These are phyloP conservation scores for Cheilosia grossa DNA, from an alignment of 2,888 invertebrate species.

Conservation along the genomic window DNA sequence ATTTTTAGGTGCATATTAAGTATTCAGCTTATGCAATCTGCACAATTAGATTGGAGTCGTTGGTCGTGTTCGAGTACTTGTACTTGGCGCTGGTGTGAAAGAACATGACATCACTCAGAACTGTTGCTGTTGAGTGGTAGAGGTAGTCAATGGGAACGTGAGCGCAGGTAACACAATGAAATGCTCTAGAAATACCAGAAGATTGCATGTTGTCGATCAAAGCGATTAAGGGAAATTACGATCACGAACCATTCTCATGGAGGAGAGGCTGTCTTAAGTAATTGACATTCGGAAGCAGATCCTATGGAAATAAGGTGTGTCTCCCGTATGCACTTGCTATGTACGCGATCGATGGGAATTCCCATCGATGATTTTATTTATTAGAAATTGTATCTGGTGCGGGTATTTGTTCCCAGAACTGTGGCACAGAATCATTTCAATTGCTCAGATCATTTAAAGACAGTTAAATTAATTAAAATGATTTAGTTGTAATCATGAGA, in stretches of 20 bases:
- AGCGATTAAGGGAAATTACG: slow-evolving; percentile 59
- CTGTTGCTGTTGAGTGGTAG: background rate
- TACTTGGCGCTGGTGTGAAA: slow-evolving; percentile 40
- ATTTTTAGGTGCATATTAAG: slow-evolving; percentile 53
- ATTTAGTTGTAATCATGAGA: slow-evolving; percentile 2
- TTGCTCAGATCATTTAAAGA: slow-evolving; percentile 29
- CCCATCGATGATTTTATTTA: slow-evolving; percentile 30
- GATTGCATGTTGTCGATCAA: slow-evolving; percentile 34
- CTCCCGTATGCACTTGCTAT: background rate
- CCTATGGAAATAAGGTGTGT: slow-evolving; percentile 42
- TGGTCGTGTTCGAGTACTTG: slow-evolving; percentile 5
- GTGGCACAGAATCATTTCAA: slow-evolving; percentile 50
- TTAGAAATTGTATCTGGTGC: slow-evolving; percentile 36
- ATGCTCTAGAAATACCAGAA: slow-evolving; percentile 61
- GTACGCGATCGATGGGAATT: slow-evolving; percentile 46
- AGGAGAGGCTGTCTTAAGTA: background rate
- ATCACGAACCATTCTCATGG: slow-evolving; percentile 46
- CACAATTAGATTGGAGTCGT: slow-evolving; percentile 59
- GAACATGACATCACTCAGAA: slow-evolving; percentile 65
- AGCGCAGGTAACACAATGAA: background rate
- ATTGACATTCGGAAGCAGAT: slow-evolving; percentile 58
- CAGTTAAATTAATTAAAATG: slow-evolving; percentile 48
- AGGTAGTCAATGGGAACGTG: slow-evolving; percentile 17
- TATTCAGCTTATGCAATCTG: slow-evolving; percentile 56
- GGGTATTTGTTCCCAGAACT: slow-evolving; percentile 45